Conservation (phyloP, 2,797 vertebrate species). For the Schizopygopsis pylzovi region DNA sequence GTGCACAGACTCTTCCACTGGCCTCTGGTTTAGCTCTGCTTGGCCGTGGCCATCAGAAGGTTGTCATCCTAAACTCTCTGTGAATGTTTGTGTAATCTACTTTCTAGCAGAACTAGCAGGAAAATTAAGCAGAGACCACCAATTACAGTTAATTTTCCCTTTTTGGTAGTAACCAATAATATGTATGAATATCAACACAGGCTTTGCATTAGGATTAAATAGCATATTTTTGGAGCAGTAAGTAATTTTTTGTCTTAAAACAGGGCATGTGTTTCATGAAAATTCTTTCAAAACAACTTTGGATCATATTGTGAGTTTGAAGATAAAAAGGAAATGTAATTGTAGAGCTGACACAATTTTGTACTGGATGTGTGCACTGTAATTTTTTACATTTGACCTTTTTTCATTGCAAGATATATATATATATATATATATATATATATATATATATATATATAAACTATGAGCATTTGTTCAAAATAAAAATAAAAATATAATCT, state of each 20-base stretch:
- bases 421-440: too few relatives aligned
- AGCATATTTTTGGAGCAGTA: background rate
- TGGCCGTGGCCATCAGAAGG: conserved; percentile 51
- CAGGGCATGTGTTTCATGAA: background rate
- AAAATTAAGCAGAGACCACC: conserved; percentile 5
- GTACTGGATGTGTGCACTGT: background rate
- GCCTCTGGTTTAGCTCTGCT: conserved; percentile 60
- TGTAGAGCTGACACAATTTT: background rate
- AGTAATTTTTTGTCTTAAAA: background rate
- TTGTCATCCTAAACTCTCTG: conserved; percentile 58
- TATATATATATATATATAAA: too few relatives aligned
- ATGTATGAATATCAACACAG: conserved; percentile 9
- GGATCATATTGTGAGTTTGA: background rate
- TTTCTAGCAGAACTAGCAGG: background rate
- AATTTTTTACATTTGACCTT: too few relatives aligned
- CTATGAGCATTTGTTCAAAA: too few relatives aligned
- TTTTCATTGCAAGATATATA: too few relatives aligned
- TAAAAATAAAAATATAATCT: too few relatives aligned
- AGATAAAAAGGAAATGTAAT: background rate
- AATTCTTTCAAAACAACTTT: background rate
- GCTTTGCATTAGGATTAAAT: conserved; percentile 3
- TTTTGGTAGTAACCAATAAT: background rate
- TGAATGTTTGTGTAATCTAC: conserved; percentile 42
- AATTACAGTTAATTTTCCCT: conserved; percentile 10
- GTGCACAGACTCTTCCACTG: conserved; percentile 52